Base-by-base conservation (phyloP, 2,888 invertebrate genomes). In the Leucoma salicis region DNA sequence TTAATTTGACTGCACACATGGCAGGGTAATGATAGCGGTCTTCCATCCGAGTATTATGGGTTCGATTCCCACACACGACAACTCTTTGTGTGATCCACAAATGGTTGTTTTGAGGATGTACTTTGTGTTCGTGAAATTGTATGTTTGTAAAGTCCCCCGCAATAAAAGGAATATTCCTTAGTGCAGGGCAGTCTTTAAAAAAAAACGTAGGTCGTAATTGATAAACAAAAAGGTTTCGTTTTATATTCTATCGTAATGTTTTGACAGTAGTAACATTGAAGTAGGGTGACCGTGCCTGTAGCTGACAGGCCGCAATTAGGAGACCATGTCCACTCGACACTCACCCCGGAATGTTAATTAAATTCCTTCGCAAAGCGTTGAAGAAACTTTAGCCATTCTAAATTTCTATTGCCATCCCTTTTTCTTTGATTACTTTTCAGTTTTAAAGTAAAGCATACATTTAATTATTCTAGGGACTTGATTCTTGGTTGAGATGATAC, bases 291-390 rank as follows among this genome's bases (percentile, higher is more conserved):
- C 66, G 57, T 46, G 47, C 35, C 67, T 82, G 83, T 21, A 42
- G 57, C 46, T 78, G 84, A 81, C 84, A 82, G 78, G 58, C 63
- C 57, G 69, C 78, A 80, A 82, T 82, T 83, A 81, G 66, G 57
- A 55, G 52, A 52, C 64, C 49, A 63, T 69, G 72, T 68, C 73
- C 77, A 57, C 47, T 46, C 50, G 58, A 61, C 61, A 50, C 50
- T 51, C 54, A 46, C 45, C 47, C 63, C 49, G 62, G 74, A 77
- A 78, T 77, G 74, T 82, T 83, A 82, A 85, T 85, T 81, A 82
- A 84, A 83, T 82, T 76, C 67, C 71, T 46, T 53, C 51, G 49
- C 60, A 53, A 65, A 78, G 74, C 72, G 73, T 70, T 66, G 57
- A 62, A 58, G 55, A 58, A 78, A 81, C 67, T 79, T 82, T 59